Base-by-base conservation (phyloP, 2,113 vertebrate species). In the Mesembrinibis cayennensis region DNA sequence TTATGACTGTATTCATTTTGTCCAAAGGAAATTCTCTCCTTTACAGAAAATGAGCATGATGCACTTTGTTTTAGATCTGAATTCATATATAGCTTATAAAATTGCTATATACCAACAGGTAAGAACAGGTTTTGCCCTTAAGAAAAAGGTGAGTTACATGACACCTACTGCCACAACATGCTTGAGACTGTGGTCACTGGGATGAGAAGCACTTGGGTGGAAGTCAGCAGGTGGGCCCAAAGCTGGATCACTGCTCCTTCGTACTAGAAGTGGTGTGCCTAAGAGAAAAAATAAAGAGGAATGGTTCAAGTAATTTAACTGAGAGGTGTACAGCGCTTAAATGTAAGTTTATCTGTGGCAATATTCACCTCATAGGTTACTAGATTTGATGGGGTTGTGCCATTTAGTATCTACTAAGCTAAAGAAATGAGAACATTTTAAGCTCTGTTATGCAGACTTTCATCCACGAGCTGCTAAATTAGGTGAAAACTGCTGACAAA, bases 231-330 rank as follows among this genome's bases (percentile, higher is more conserved):
- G 96, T 25, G 98, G 98, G 16, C 98, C 96, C 67, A 99, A 92
- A 14, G 97, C 98, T 34, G 99, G 99, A 93, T 99, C 99, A 81
- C 99, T 99, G 98, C 99, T 99, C 96, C 99, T 99, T 95, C 99
- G 98, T 67, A 99, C 99, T 93, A 99, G 95, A 81, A 99, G 98
- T 2, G 99, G 99, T 16, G 99, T 99, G 91, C 98, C 99, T 99
- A 89, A 2, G 25, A 84, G 79, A 95, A 89, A 96, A 96, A 97
- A 87, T 0, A 18, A 89, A 95, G 77, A 90, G 78, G 62, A 79
- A 94, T 10, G n/a, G 79, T 89, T 97, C 83, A 47, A 13, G 52
- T 26, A 52, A 70, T 96, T 96, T 96, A 83, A 91, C 67, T 71
- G 63, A 96, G 4, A 77, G 45, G 29, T 38, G 53, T 85, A 66